These are phyloP conservation scores for Nymphalis urticae DNA, from an alignment of 2,888 invertebrate genomes.

Conservation along the genomic window DNA sequence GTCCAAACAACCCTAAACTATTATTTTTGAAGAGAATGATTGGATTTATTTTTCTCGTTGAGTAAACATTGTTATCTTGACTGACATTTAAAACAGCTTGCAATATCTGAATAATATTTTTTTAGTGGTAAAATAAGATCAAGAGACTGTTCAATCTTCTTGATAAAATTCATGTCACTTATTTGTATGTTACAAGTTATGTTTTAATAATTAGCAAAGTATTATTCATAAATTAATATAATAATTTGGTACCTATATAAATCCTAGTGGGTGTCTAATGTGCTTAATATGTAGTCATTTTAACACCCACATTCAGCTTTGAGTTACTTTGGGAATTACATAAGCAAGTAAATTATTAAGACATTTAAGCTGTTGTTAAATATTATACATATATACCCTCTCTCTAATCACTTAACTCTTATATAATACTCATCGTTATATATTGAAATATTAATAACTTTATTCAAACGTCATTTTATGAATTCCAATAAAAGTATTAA, in stretches of 20 bases:
- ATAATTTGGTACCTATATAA: background rate
- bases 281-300: background rate
- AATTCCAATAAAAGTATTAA: too few species aligned
- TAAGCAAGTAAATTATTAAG: too few species aligned
- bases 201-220: too few species aligned
- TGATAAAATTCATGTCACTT: background rate
- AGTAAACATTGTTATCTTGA: slow-evolving; percentile 4
- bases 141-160: background rate
- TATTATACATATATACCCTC: too few species aligned
- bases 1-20: slow-evolving; percentile 29
- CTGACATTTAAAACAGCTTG: background rate
- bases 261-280: background rate
- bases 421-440: too few species aligned
- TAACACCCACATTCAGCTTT: background rate
- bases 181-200: too few species aligned
- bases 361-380: too few species aligned
- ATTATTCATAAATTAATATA: too few species aligned
- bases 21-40: background rate
- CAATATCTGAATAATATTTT: background rate
- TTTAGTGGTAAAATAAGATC: background rate
- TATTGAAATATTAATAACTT: too few species aligned
- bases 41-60: background rate
- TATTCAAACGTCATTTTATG: too few species aligned
- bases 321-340: background rate
- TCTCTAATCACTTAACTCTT: too few species aligned